Base-by-base conservation (phyloP, 2,888 invertebrate genomes). In the Philonicus albiceps region DNA sequence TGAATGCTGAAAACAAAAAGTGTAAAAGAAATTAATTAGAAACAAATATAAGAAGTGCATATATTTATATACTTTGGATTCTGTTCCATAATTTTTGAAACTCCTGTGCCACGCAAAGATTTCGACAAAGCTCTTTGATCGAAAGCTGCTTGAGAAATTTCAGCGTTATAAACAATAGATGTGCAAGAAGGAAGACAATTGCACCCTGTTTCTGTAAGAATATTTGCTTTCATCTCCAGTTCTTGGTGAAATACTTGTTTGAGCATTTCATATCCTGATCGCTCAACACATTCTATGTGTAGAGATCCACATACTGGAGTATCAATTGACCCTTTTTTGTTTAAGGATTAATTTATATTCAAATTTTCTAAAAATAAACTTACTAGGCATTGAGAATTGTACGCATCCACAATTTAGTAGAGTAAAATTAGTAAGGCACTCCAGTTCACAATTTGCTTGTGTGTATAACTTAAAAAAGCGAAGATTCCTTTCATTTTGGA, bases 141-240 rank as follows among this genome's bases (percentile, higher is more conserved):
- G 88, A 94, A 95, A 89, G 95, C 94, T 0, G 95, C 95, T 89
- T 96, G 96, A 0, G 96, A 96, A 0, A 94, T 95, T 90, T 96
- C 96, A 0, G 95, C 95, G 89, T 95, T 95, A 89, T 96, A 96
- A 22, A 94, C 94, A 75, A 96, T 93, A 0, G 95, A 95, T 0
- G 95, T 95, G 90, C 96, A 96, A 0, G 95, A 80, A 8, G 95
- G 95, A 19, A 95, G 91, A 11, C 64, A 64, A 3, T 64, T 64
- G 64, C 64, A 64, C 2, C 64, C 64, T 3, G 49, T 37, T 49
- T 78, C 78, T 1, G 6, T 31, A 7, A 16, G 16, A 13, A 22
- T 27, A 22, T 78, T 49, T 19, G 27, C 22, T 49, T 49, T 78
- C 31, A 34, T 74, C 16, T 34, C 34, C 37, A 34, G 13, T 1